phyloP scores from a whole-genome alignment of 2,888 invertebrate genomes.

The Ichneumoninae sp. region DNA sequence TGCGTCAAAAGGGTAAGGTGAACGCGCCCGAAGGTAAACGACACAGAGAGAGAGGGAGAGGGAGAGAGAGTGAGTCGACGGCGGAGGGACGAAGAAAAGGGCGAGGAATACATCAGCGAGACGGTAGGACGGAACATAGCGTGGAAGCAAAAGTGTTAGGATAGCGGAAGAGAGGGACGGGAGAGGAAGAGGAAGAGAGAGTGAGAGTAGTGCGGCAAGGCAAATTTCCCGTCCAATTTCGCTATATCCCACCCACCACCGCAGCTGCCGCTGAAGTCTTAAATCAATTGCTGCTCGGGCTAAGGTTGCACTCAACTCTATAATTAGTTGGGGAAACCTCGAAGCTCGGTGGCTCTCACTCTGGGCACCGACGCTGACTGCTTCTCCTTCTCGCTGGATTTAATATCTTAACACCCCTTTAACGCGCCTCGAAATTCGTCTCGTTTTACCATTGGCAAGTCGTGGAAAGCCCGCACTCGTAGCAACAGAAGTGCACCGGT shows the following conservation, averaged over 20 bases:
- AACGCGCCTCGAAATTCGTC: conserved; percentile 76
- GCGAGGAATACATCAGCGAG: conserved; percentile 31
- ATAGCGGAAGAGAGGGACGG: conserved; percentile 16
- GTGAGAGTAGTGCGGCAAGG: conserved; percentile 67
- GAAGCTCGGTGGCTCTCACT: conserved; percentile 69
- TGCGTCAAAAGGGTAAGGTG: conserved; percentile 19
- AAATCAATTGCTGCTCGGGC: conserved; percentile 79
- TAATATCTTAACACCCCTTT: conserved; percentile 81
- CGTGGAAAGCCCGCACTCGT: conserved; percentile 44
- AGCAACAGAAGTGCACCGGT: conserved; percentile 66
- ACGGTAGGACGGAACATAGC: conserved; percentile 12
- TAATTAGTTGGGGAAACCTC: conserved; percentile 78
- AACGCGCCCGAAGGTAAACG: conserved; percentile 26
- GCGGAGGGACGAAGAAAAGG: conserved; percentile 6
- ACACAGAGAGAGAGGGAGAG: neutral
- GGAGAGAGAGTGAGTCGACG: neutral
- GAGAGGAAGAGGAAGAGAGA: conserved; percentile 33
- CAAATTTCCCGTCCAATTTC: conserved; percentile 78
- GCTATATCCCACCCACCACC: conserved; percentile 70
- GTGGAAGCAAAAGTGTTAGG: conserved; percentile 27
- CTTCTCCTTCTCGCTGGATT: conserved; percentile 71
- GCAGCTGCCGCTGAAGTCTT: conserved; percentile 80
- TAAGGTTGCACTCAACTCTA: conserved; percentile 79
- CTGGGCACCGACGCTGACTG: conserved; percentile 19
- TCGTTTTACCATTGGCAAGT: conserved; percentile 73